Evolutionary conservation across 2,113 vertebrate species (phyloP).

Genomic region (Brachyhypopomus occidentalis): DNA sequence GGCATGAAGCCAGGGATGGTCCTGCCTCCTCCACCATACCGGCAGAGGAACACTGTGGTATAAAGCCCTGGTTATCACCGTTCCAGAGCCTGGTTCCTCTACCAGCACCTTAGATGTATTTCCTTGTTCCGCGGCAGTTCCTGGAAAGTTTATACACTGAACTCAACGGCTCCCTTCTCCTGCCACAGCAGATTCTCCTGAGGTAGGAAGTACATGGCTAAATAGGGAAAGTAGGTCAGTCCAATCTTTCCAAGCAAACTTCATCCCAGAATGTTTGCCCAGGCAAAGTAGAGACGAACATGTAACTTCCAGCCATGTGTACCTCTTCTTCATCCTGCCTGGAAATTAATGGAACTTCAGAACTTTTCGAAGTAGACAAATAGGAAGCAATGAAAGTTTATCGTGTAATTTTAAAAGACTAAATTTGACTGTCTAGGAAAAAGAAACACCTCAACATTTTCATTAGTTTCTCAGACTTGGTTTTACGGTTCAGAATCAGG

Average conservation of each 20-base stretch:
- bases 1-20: slow-evolving; percentile 88
- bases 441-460: background rate
- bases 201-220: background rate
- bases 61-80: slow-evolving; percentile 60
- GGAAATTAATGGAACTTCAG: background rate
- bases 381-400: background rate
- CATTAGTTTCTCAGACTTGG: background rate
- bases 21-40: slow-evolving; percentile 94
- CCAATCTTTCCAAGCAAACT: background rate
- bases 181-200: background rate
- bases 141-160: slow-evolving; percentile 18
- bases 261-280: background rate
- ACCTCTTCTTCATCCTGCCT: slow-evolving; percentile 2
- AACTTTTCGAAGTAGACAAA: background rate
- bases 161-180: background rate
- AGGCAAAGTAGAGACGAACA: background rate
- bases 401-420: slow-evolving; percentile 7
- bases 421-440: background rate
- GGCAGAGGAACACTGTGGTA: slow-evolving; percentile 98
- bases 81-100: slow-evolving; percentile 50
- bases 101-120: slow-evolving; percentile 50
- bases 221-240: background rate
- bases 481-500: background rate
- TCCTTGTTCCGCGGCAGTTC: slow-evolving; percentile 22
- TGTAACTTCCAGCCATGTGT: slow-evolving; percentile 3